A percentile compares a stretch with the other conserved stretches of the same genome.
Evolutionary conservation across 2,888 invertebrate species (phyloP).

Genomic region (Drosophila crucigera): DNA sequence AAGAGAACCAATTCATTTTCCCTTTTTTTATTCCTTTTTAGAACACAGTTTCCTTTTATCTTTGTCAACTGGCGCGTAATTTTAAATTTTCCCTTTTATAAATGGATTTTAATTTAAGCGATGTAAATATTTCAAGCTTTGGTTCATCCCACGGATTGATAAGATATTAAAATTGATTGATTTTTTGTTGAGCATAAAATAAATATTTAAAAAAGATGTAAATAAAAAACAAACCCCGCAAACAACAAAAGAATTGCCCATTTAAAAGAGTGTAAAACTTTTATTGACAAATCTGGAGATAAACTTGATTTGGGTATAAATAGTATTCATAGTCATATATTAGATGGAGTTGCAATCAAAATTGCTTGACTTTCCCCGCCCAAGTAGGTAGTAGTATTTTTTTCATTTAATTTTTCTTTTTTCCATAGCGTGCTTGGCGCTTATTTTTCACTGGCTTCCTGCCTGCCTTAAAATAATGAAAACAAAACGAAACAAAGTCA

Average conservation of each 20-base stretch:
- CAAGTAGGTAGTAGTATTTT: not conserved
- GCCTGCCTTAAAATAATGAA: not conserved
- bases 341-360: not conserved
- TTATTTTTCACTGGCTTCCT: conserved; percentile 27
- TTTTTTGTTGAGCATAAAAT: not conserved
- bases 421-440: conserved; percentile 29
- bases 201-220: not conserved
- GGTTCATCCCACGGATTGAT: not conserved
- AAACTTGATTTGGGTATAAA: not conserved
- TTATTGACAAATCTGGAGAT: not conserved
- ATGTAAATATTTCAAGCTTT: not conserved
- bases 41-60: not conserved
- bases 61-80: conserved; percentile 1
- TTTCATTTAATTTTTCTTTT: not conserved
- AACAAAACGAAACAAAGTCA: conserved; percentile 32
- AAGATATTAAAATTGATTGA: not conserved
- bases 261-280: fast-evolving
- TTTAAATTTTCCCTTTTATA: conserved; percentile 5
- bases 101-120: conserved; percentile 4
- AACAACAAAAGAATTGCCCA: not conserved
- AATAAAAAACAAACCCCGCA: too few species aligned
- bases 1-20: conserved; percentile 42
- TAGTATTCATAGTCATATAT: not conserved
- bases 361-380: not conserved
- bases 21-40: not conserved